phyloP scores from a whole-genome alignment of 2,113 vertebrate genomes.

The Tretioscincus oriximinensis region DNA sequence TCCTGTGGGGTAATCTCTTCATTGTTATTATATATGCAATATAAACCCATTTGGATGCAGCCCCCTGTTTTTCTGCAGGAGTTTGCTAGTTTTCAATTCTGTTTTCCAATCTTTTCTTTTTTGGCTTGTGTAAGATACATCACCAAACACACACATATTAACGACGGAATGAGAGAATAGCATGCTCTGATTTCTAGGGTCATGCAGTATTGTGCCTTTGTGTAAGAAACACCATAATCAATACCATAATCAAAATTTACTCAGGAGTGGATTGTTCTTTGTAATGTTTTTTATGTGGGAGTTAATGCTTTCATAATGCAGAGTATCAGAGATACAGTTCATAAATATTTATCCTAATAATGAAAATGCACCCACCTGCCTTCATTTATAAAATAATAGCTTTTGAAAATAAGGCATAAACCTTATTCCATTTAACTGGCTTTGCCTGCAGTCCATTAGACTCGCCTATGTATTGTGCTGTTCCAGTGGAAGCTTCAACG shows the following conservation, averaged over 20 bases:
- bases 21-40: too few species aligned
- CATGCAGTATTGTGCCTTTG: constrained; percentile 42
- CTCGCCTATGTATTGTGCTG: constrained; percentile 32
- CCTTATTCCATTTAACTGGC: constrained; percentile 28
- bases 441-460: constrained; percentile 59
- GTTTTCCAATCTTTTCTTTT: constrained; percentile 40
- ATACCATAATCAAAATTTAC: constrained; percentile 50
- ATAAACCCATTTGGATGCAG: too few species aligned
- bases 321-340: constrained; percentile 38
- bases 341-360: constrained; percentile 56
- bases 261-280: constrained; percentile 35
- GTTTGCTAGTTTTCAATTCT: constrained; percentile 36
- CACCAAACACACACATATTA: too few species aligned
- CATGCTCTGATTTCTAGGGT: constrained; percentile 61
- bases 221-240: constrained; percentile 40
- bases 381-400: constrained; percentile 61
- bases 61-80: not conserved
- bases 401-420: constrained; percentile 41
- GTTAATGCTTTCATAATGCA: constrained; percentile 35
- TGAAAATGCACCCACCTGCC: constrained; percentile 47
- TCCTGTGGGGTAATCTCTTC: too few species aligned
- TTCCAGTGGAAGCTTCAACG: constrained; percentile 18
- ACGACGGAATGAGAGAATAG: not conserved
- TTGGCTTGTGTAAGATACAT: not conserved
- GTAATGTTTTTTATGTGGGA: not conserved